A percentile compares a stretch with the other conserved stretches of the same genome.
phyloP scores from a whole-genome alignment of 2,113 vertebrate genomes.

The Aldabrachelys gigantea region DNA sequence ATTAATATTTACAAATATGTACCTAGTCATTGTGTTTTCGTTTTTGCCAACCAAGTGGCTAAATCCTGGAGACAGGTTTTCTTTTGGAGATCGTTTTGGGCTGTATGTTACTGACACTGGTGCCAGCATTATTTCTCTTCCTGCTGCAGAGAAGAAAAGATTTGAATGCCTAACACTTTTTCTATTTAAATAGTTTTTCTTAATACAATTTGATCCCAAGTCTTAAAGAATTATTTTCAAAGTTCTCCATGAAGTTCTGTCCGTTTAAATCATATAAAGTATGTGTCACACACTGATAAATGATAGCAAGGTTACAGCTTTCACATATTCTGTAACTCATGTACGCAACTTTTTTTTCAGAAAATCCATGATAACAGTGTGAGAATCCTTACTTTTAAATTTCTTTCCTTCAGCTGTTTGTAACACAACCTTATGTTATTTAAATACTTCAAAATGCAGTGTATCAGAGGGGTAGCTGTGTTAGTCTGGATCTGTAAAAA shows the following conservation, averaged over 20 bases:
- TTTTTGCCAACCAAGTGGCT: constrained; percentile 85
- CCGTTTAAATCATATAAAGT: background rate
- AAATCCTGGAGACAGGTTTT: constrained; percentile 95
- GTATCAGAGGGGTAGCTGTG: too few relatives aligned
- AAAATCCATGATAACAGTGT: background rate
- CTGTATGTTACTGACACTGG: constrained; percentile 91
- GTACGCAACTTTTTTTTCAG: background rate
- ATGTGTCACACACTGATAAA: background rate
- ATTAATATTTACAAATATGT: background rate
- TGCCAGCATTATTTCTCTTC: constrained; percentile 89
- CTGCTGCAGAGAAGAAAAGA: constrained; percentile 80
- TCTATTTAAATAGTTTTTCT: background rate
- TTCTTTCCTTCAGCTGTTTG: background rate
- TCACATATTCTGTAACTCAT: background rate
- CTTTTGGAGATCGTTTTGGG: constrained; percentile 94
- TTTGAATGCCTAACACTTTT: background rate
- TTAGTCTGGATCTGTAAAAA: too few relatives aligned
- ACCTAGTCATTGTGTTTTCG: constrained; percentile 85
- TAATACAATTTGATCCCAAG: background rate
- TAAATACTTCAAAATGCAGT: background rate
- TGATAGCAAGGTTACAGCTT: background rate
- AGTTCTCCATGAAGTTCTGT: background rate
- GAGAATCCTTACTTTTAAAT: background rate
- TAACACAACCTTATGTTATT: background rate
- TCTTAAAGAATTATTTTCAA: background rate